Evolutionary conservation across 2,113 vertebrate species (phyloP).

Genomic region (Micromys minutus): DNA sequence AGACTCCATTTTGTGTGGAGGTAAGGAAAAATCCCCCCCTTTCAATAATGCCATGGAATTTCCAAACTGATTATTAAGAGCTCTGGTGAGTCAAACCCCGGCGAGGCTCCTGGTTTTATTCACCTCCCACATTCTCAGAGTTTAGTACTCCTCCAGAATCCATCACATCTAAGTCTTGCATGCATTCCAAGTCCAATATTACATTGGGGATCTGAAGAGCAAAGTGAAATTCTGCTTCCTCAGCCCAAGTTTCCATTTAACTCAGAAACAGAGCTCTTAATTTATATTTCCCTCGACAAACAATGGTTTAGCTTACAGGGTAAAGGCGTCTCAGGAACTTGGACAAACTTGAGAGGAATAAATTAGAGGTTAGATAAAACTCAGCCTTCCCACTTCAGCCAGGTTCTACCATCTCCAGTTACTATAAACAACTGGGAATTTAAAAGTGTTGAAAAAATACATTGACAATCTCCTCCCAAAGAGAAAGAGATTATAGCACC

Average conservation of each 20-base stretch:
- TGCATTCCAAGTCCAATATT: conserved; percentile 60
- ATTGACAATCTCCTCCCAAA: conserved; percentile 60
- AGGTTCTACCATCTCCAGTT: conserved; percentile 78
- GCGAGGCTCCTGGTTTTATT: conserved; percentile 58
- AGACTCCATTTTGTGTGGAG: conserved; percentile 61
- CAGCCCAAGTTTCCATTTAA: conserved; percentile 74
- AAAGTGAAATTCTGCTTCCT: conserved; percentile 61
- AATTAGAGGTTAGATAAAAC: conserved; percentile 79
- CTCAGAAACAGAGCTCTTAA: conserved; percentile 77
- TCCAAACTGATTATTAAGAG: conserved; percentile 74
- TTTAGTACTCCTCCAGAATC: conserved; percentile 64
- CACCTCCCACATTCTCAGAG: conserved; percentile 69
- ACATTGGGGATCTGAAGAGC: conserved; percentile 53
- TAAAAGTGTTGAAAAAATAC: conserved; percentile 70
- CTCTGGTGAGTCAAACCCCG: conserved; percentile 65
- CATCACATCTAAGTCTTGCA: conserved; percentile 43
- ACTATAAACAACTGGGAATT: conserved; percentile 78
- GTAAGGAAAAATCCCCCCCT: conserved; percentile 56
- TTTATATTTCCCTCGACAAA: conserved; percentile 79
- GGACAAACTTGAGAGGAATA: conserved; percentile 79
- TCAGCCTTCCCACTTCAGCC: conserved; percentile 69
- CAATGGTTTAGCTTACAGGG: conserved; percentile 77
- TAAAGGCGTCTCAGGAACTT: conserved; percentile 74
- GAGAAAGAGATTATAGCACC: conserved; percentile 44
- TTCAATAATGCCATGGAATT: conserved; percentile 72